Evolutionary conservation across 2,888 invertebrate genomes (phyloP).

Genomic region (Temnothorax ravouxi): DNA sequence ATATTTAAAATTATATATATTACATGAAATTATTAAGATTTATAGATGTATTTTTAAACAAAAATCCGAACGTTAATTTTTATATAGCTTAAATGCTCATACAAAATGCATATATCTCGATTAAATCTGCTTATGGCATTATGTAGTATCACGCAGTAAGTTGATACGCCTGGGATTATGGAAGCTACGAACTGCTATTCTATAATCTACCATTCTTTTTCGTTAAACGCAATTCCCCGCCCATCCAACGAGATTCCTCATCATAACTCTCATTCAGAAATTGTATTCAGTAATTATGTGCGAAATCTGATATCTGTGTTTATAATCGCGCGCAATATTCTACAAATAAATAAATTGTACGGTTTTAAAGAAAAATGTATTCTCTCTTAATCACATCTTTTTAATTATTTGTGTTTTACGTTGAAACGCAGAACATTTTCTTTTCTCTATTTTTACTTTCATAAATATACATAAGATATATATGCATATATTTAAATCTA

Average conservation of each 20-base stretch:
- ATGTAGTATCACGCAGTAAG: slow-evolving; percentile 83
- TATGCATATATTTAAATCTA: background rate
- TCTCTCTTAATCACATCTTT: background rate
- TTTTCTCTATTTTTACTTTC: background rate
- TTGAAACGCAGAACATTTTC: background rate
- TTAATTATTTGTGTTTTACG: background rate
- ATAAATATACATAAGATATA: background rate
- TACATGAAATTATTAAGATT: background rate
- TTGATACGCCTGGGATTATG: slow-evolving; percentile 85
- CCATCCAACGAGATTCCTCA: slow-evolving; percentile 72
- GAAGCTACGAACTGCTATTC: slow-evolving; percentile 67
- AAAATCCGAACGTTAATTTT: background rate
- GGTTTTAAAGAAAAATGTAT: background rate
- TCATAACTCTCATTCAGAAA: slow-evolving; percentile 75
- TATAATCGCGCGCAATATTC: background rate
- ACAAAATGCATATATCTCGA: slow-evolving; percentile 69
- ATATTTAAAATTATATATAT: background rate
- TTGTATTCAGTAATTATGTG: background rate
- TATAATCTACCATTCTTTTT: slow-evolving; percentile 72
- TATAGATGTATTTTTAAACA: background rate
- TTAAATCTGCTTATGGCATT: slow-evolving; percentile 76
- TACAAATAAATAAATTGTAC: background rate
- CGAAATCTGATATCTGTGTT: slow-evolving; percentile 6
- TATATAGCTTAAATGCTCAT: background rate
- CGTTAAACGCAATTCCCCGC: slow-evolving; percentile 59